phyloP scores from a whole-genome alignment of 2,113 vertebrate species.

The Pterocles orientalis region DNA sequence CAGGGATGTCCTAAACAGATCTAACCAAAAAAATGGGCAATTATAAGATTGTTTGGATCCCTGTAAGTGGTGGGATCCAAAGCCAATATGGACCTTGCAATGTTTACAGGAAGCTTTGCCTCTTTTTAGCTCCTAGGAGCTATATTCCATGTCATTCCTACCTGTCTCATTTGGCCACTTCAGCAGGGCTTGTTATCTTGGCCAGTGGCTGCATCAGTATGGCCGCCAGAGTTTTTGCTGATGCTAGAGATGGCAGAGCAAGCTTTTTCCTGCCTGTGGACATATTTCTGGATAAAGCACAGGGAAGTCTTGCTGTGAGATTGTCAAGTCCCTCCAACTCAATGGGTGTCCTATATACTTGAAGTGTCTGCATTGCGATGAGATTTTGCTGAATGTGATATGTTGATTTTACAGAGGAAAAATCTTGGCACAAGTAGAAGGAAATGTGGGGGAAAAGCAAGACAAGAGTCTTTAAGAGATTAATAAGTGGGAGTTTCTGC shows the following conservation, averaged over 20 bases:
- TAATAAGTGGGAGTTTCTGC: background rate
- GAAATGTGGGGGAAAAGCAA: background rate
- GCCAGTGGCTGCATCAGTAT: fast-evolving
- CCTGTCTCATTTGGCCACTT: background rate
- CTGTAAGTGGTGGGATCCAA: background rate
- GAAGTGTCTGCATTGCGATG: background rate
- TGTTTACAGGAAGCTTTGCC: background rate
- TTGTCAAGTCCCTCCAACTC: background rate
- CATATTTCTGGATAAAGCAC: background rate
- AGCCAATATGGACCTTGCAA: background rate
- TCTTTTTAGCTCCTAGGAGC: background rate
- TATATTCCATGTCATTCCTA: background rate
- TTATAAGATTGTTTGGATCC: background rate
- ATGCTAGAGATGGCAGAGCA: background rate
- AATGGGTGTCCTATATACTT: background rate
- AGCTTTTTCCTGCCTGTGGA: background rate
- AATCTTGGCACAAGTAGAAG: background rate
- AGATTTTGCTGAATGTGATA: background rate
- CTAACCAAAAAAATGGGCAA: background rate
- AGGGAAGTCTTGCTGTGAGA: background rate
- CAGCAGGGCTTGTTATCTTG: background rate
- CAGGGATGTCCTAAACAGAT: background rate
- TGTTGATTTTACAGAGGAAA: background rate
- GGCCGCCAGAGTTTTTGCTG: background rate
- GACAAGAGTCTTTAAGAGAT: background rate